Conservation (phyloP, 1,140 invertebrate genomes). For the Lycorma delicatula region DNA sequence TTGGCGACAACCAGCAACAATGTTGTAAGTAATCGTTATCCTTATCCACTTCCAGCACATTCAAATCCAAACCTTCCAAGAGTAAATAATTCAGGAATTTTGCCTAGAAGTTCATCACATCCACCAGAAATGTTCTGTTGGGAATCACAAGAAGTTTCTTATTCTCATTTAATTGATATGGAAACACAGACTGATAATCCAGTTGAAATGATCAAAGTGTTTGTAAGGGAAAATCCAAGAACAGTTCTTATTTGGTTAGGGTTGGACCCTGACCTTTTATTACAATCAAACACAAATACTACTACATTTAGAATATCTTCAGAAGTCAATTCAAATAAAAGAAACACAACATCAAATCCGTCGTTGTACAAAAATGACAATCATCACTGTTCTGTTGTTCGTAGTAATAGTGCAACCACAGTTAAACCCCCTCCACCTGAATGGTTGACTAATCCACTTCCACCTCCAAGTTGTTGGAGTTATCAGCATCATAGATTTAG, state of each 20-base stretch:
- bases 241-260: constrained; percentile 24
- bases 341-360: background rate
- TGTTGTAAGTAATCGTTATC: constrained; percentile 31
- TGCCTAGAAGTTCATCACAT: constrained; percentile 67
- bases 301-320: background rate
- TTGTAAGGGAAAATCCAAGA: constrained; percentile 18
- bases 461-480: constrained; percentile 15
- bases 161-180: constrained; percentile 31
- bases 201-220: constrained; percentile 14
- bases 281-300: background rate
- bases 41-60: constrained; percentile 49
- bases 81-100: constrained; percentile 25
- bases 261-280: constrained; percentile 9
- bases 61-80: constrained; percentile 55
- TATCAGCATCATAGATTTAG: constrained; percentile 20
- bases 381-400: background rate
- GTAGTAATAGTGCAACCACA: background rate
- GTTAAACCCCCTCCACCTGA: constrained; percentile 6
- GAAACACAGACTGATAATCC: constrained; percentile 27
- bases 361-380: background rate
- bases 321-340: constrained; percentile 3
- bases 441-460: constrained; percentile 17
- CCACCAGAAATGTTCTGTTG: constrained; percentile 71
- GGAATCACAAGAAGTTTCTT: constrained; percentile 38
- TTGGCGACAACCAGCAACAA: constrained; percentile 54